A percentile compares a stretch with the other conserved stretches of the same genome.
Evolutionary conservation across 2,113 vertebrate species (phyloP).

Genomic region (Gallinago jamesoni): DNA sequence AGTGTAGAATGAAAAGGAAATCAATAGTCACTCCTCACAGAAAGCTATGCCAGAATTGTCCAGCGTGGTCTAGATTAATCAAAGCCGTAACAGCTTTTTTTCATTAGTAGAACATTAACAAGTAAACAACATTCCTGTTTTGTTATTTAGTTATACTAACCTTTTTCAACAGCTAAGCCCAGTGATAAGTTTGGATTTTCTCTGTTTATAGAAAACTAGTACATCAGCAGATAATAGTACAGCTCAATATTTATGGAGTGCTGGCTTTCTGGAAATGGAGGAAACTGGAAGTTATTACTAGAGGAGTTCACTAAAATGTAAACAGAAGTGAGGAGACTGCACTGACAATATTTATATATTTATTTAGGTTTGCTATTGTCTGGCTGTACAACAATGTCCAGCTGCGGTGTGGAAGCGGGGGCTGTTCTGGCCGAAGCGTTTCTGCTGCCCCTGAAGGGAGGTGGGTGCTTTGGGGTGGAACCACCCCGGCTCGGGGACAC

Average conservation of each 20-base stretch:
- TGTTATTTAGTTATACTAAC: slow-evolving; percentile 61
- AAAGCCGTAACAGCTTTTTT: slow-evolving; percentile 63
- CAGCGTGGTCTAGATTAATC: slow-evolving; percentile 41
- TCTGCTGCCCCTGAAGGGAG: background rate
- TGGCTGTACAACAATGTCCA: background rate
- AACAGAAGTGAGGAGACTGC: slow-evolving; percentile 14
- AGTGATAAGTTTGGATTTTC: slow-evolving; percentile 62
- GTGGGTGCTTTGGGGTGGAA: background rate
- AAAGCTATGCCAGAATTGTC: slow-evolving; percentile 48
- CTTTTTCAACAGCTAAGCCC: slow-evolving; percentile 50
- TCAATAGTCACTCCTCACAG: slow-evolving; percentile 57
- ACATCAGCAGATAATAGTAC: slow-evolving; percentile 53
- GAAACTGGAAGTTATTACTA: slow-evolving; percentile 34
- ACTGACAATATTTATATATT: background rate
- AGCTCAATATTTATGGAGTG: slow-evolving; percentile 66
- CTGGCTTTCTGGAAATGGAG: slow-evolving; percentile 32
- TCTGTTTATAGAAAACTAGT: slow-evolving; percentile 63
- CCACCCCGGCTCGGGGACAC: background rate
- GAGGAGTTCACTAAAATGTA: slow-evolving; percentile 51
- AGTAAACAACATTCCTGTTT: slow-evolving; percentile 72
- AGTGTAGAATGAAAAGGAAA: slow-evolving; percentile 72
- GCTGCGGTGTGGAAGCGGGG: background rate
- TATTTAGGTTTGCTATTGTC: background rate
- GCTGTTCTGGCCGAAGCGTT: background rate
- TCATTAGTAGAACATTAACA: slow-evolving; percentile 65